phyloP scores from a whole-genome alignment of 1,140 invertebrate species.

The Drosophila melanogaster region DNA sequence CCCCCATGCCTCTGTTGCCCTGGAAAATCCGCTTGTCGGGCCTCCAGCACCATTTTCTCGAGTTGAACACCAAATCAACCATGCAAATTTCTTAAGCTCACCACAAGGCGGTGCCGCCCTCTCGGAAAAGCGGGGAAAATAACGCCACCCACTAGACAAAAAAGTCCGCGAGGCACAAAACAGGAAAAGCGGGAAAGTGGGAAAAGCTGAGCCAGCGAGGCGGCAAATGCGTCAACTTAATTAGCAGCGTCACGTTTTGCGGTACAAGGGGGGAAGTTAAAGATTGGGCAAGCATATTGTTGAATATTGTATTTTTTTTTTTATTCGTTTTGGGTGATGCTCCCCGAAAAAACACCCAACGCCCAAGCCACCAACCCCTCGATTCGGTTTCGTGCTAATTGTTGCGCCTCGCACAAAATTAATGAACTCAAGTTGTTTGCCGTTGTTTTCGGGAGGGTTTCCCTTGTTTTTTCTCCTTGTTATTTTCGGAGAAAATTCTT shows the following conservation, averaged over 20 bases:
- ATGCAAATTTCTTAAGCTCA: conserved; percentile 77
- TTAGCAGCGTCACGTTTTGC: conserved; percentile 78
- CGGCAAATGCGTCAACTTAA: conserved; percentile 80
- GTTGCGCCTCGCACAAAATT: conserved; percentile 81
- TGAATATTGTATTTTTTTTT: conserved; percentile 62
- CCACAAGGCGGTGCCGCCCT: conserved; percentile 46
- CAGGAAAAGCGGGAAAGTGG: conserved; percentile 21
- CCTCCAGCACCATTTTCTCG: conserved; percentile 2
- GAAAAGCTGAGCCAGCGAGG: conserved; percentile 49
- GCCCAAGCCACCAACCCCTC: conserved; percentile 7
- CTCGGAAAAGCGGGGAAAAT: conserved; percentile 6
- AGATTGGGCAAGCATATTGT: conserved; percentile 57
- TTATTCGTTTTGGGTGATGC: conserved; percentile 1
- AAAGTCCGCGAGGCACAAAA: conserved; percentile 53
- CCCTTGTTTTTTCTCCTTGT: conserved; percentile 17
- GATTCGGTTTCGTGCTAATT: conserved; percentile 79
- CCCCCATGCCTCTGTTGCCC: background rate
- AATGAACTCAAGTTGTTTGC: conserved; percentile 80
- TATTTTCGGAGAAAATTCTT: conserved; percentile 58
- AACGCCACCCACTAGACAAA: conserved; percentile 37
- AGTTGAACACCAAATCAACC: conserved; percentile 66
- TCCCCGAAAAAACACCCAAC: conserved; percentile 2
- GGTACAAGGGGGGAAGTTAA: conserved; percentile 3
- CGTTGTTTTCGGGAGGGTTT: conserved; percentile 39
- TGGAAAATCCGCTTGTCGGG: conserved; percentile 9